Evolutionary conservation across 2,888 invertebrate genomes (phyloP).

Genomic region (Caenorhabditis sulstoni): DNA sequence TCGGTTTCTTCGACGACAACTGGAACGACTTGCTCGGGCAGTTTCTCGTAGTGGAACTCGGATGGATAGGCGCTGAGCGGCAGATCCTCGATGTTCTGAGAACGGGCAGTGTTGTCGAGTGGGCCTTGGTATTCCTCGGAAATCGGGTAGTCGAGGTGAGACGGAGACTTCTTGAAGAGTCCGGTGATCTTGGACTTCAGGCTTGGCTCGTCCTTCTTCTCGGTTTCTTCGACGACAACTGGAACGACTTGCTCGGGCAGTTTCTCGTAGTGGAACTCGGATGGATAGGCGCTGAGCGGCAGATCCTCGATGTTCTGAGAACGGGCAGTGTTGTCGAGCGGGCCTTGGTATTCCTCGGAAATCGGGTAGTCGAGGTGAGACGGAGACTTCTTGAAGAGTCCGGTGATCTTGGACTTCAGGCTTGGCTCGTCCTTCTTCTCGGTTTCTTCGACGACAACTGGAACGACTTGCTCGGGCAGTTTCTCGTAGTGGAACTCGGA

Average conservation of each 20-base stretch:
- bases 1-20: conserved; percentile 33
- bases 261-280: conserved; percentile 39
- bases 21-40: conserved; percentile 13
- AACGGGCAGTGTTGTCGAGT: conserved; percentile 51
- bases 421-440: conserved; percentile 43
- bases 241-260: conserved; percentile 37
- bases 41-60: conserved; percentile 52
- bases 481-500: conserved; percentile 46
- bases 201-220: conserved; percentile 43
- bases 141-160: conserved; percentile 64
- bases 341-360: conserved; percentile 58
- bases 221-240: conserved; percentile 43
- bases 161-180: conserved; percentile 63
- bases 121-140: conserved; percentile 65
- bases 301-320: conserved; percentile 53
- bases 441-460: conserved; percentile 23
- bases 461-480: conserved; percentile 22
- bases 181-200: conserved; percentile 59
- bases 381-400: conserved; percentile 62
- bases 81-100: conserved; percentile 57
- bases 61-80: conserved; percentile 61
- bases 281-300: conserved; percentile 42
- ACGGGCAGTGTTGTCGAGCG: conserved; percentile 61
- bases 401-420: conserved; percentile 50
- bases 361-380: conserved; percentile 57